phyloP scores from a whole-genome alignment of 2,113 vertebrate species.

The human region GRCh38 chr1:118997001-118997500 shows the following conservation, averaged over 20 bases:
- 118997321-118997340: rapidly evolving
- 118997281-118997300: not conserved
- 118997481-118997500: not conserved
- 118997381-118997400: rapidly evolving
- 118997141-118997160: not conserved
- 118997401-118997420: rapidly evolving
- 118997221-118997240: not conserved
- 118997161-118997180: not conserved
- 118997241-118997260: not conserved
- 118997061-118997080: not conserved
- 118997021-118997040: not conserved
- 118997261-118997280: not conserved
- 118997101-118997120: not conserved
- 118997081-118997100: not conserved
- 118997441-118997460: not conserved
- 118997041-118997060: not conserved
- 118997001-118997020: too few species aligned
- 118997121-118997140: not conserved
- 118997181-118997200: not conserved
- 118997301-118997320: not conserved
- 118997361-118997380: rapidly evolving
- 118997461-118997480: rapidly evolving
- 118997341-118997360: too few species aligned
- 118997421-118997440: not conserved
- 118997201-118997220: not conserved